Evolutionary conservation across 2,888 invertebrate genomes (phyloP).

Genomic region (Caenorhabditis parvicauda): DNA sequence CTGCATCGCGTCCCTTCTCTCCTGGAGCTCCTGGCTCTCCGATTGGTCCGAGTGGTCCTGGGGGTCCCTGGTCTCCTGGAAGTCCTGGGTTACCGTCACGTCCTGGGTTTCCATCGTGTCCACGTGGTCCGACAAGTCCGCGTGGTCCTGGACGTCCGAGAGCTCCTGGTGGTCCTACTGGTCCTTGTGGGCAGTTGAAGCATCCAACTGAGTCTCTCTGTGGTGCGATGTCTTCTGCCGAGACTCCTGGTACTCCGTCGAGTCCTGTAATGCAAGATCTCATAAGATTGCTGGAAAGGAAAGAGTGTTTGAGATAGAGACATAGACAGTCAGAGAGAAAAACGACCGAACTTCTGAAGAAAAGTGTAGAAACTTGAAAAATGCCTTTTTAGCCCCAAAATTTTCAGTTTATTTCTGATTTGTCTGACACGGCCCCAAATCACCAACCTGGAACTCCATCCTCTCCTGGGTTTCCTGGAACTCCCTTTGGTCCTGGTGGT

Average conservation of each 20-base stretch:
- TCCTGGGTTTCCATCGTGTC: conserved; percentile 54
- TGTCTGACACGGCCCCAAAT: no score
- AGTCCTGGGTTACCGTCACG: conserved; percentile 57
- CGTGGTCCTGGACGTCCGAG: conserved; percentile 57
- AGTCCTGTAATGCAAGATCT: no score
- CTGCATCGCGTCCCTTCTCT: conserved; percentile 60
- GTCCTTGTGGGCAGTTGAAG: conserved; percentile 61
- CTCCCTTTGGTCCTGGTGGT: conserved; percentile 55
- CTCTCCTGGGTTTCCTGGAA: conserved; percentile 49
- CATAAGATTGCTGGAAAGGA: no score
- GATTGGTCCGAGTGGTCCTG: conserved; percentile 55
- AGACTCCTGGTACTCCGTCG: conserved; percentile 51
- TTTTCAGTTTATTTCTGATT: no score
- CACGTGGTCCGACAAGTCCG: conserved; percentile 53
- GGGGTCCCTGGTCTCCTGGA: conserved; percentile 52
- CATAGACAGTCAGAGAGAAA: no score
- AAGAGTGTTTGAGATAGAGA: no score
- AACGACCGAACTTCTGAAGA: no score
- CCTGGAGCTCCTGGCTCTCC: conserved; percentile 59
- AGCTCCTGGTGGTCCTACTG: conserved; percentile 54
- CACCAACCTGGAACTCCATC: conserved; percentile 53
- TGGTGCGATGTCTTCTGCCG: conserved; percentile 57
- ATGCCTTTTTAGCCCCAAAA: no score
- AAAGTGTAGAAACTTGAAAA: no score
- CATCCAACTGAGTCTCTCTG: conserved; percentile 50